These are phyloP conservation scores for Anarhynchus alexandrinus DNA, from an alignment of 2,113 vertebrate genomes.

Conservation along the genomic window DNA sequence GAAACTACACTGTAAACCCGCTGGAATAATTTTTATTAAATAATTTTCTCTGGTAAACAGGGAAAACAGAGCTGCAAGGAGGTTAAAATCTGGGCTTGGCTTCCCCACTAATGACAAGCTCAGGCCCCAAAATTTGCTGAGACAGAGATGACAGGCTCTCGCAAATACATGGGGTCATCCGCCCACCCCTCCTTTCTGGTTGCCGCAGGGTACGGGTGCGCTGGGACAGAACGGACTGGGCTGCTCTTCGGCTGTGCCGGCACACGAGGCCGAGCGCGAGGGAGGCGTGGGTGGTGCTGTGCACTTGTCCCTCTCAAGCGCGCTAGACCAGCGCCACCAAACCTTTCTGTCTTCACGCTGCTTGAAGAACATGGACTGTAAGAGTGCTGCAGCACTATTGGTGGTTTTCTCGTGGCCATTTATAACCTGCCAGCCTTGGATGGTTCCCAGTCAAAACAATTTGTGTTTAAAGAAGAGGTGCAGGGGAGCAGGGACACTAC, in stretches of 20 bases:
- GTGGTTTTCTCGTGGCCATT: not conserved
- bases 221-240: not conserved
- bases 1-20: constrained; percentile 7
- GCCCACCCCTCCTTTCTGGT: not conserved
- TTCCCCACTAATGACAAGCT: constrained; percentile 46
- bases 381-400: not conserved
- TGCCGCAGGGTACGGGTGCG: constrained; percentile 32
- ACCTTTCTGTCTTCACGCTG: not conserved
- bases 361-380: not conserved
- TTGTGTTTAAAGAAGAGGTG: not conserved
- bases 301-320: not conserved
- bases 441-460: not conserved
- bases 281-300: not conserved
- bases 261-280: not conserved
- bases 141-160: constrained; percentile 57
- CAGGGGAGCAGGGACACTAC: not conserved
- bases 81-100: constrained; percentile 56
- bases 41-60: constrained; percentile 35
- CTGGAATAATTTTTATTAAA: constrained; percentile 49
- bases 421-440: not conserved
- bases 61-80: constrained; percentile 59
- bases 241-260: not conserved
- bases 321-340: not conserved
- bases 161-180: constrained; percentile 10
- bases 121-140: constrained; percentile 54